A percentile compares a stretch with the other conserved stretches of the same genome.
These are phyloP conservation scores for Epinephelus cyanopodus DNA, from an alignment of 2,113 vertebrate genomes.

Conservation along the genomic window DNA sequence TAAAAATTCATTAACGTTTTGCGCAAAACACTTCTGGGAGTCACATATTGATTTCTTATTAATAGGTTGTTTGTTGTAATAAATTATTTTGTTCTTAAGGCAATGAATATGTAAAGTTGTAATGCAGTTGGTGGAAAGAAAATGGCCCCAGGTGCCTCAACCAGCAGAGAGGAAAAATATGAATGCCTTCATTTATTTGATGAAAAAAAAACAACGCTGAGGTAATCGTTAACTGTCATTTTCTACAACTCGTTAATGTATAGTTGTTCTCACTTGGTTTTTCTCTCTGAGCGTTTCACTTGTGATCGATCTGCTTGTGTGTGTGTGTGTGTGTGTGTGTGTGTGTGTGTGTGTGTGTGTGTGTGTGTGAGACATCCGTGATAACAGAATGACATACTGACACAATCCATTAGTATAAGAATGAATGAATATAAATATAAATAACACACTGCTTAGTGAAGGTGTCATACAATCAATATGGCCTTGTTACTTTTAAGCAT, in stretches of 20 bases:
- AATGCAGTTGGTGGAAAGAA: constrained; percentile 18
- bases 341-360: background rate
- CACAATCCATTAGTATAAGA: constrained; percentile 26
- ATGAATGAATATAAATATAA: constrained; percentile 38
- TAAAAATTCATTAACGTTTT: constrained; percentile 79
- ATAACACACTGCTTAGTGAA: constrained; percentile 19
- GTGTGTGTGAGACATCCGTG: background rate
- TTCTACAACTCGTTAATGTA: constrained; percentile 40
- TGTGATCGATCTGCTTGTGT: constrained; percentile 42
- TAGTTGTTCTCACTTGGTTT: constrained; percentile 11
- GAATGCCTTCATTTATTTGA: constrained; percentile 52
- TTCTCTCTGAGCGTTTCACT: constrained; percentile 5
- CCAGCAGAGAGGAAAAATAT: constrained; percentile 42
- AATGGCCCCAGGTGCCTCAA: constrained; percentile 45
- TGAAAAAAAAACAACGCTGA: constrained; percentile 28
- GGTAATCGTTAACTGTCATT: constrained; percentile 50
- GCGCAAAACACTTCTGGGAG: constrained; percentile 77
- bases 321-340: background rate
- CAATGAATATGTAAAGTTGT: constrained; percentile 70
- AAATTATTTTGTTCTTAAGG: constrained; percentile 76
- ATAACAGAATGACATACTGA: constrained; percentile 28
- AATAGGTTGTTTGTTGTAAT: constrained; percentile 83
- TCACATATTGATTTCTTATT: constrained; percentile 82
- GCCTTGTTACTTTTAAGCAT: background rate
- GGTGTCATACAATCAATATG: constrained; percentile 25